Evolutionary conservation across 92 coral and sea anemone species (phyloP).

Genomic region (Micromussa lordhowensis): DNA sequence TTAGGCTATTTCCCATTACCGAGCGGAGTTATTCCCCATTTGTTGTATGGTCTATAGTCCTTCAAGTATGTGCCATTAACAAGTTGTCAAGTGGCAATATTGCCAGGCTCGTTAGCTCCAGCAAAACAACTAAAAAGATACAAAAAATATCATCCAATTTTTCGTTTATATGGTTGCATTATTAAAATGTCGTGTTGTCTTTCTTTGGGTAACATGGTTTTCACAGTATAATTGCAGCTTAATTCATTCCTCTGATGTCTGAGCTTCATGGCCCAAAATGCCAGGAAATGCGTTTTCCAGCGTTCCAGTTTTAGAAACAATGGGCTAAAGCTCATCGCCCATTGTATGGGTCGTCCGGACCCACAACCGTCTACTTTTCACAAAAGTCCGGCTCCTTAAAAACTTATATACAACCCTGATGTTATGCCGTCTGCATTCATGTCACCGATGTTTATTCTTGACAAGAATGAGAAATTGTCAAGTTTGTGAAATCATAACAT

Average conservation of each 20-base stretch:
- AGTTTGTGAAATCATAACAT: too few relatives aligned
- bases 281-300: conserved; percentile 29
- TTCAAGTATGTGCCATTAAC: conserved; percentile 29
- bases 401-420: too few relatives aligned
- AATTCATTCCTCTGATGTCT: too few relatives aligned
- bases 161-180: conserved; percentile 27
- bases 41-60: conserved; percentile 39
- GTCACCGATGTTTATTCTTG: too few relatives aligned
- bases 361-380: too few relatives aligned
- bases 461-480: too few relatives aligned
- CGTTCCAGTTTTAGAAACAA: too few relatives aligned
- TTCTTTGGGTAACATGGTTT: conserved; percentile 33
- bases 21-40: conserved; percentile 25
- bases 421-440: too few relatives aligned
- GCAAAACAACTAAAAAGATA: conserved; percentile 14
- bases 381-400: too few relatives aligned
- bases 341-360: too few relatives aligned
- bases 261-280: conserved; percentile 29
- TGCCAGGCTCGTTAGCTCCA: conserved; percentile 18
- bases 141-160: conserved; percentile 28
- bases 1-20: conserved; percentile 20
- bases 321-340: too few relatives aligned
- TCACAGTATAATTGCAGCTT: conserved; percentile 37
- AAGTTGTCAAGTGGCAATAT: conserved; percentile 30
- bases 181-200: conserved; percentile 27